phyloP scores from a whole-genome alignment of 2,888 invertebrate genomes.

The Cantharis rustica region DNA sequence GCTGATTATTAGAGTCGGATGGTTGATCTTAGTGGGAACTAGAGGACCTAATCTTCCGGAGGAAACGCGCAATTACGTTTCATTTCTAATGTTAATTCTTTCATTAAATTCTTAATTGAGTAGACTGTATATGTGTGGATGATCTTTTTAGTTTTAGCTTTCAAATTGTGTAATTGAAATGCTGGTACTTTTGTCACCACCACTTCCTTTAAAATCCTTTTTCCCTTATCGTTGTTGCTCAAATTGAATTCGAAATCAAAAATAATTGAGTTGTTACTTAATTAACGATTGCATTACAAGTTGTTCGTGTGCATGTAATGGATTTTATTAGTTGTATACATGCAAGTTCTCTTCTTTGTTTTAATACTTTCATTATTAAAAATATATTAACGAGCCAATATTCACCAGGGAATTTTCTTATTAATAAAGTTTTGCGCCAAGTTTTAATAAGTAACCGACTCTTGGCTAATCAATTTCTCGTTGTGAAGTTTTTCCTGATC shows the following conservation, averaged over 20 bases:
- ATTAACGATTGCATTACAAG: neutral
- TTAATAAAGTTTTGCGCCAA: neutral
- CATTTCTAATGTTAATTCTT: conserved; percentile 20
- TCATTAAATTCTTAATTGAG: conserved; percentile 21
- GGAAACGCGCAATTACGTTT: conserved; percentile 19
- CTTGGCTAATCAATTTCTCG: neutral
- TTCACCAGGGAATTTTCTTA: neutral
- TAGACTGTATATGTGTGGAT: conserved; percentile 5
- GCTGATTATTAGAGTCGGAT: conserved; percentile 9
- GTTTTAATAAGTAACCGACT: too few relatives aligned
- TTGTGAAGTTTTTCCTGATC: neutral
- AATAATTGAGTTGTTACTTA: neutral
- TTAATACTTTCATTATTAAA: neutral
- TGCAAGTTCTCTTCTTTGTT: neutral
- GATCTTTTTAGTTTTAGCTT: neutral
- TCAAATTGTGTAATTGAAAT: neutral
- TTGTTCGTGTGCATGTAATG: neutral
- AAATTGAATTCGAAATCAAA: neutral
- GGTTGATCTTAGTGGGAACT: conserved; percentile 20
- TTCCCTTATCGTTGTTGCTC: neutral
- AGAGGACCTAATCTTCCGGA: conserved; percentile 9
- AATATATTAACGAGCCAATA: neutral
- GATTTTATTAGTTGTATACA: neutral
- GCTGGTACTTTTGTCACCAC: neutral
- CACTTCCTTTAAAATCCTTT: neutral